These are phyloP conservation scores for Morinoia aosen DNA, from an alignment of 2,888 invertebrate genomes.

Conservation along the genomic window DNA sequence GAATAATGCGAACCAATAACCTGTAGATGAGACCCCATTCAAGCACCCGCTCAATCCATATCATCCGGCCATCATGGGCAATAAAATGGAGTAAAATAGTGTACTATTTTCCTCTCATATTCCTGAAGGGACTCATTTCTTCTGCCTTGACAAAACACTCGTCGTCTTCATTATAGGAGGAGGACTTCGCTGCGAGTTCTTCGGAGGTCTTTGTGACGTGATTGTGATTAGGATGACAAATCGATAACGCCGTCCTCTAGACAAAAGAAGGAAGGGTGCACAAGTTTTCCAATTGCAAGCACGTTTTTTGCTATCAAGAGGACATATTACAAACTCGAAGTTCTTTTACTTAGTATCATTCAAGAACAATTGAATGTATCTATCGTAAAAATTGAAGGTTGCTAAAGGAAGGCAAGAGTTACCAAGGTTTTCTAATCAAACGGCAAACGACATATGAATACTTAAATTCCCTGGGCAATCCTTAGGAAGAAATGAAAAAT, in stretches of 20 bases:
- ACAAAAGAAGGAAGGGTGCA: neutral
- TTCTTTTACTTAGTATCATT: neutral
- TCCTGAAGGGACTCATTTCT: neutral
- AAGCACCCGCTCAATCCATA: neutral
- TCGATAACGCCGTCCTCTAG: neutral
- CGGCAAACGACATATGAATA: neutral
- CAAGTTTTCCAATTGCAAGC: neutral
- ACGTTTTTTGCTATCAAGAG: neutral
- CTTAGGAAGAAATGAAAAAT: neutral
- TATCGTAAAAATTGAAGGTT: neutral
- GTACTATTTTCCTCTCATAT: neutral
- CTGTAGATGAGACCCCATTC: neutral
- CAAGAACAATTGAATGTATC: neutral
- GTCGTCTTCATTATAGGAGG: neutral
- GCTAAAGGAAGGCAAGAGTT: neutral
- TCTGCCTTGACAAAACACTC: slow-evolving; percentile 1
- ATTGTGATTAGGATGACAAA: neutral
- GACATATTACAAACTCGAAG: neutral
- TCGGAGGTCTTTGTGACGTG: neutral
- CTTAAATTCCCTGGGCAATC: neutral
- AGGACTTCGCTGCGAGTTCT: neutral
- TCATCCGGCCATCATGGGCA: neutral
- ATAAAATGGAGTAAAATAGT: neutral
- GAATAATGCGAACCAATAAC: neutral
- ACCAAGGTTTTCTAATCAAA: neutral